A percentile compares a stretch with the other conserved stretches of the same genome.
Conservation (phyloP, 2,113 vertebrate genomes). For the Otis tarda region DNA sequence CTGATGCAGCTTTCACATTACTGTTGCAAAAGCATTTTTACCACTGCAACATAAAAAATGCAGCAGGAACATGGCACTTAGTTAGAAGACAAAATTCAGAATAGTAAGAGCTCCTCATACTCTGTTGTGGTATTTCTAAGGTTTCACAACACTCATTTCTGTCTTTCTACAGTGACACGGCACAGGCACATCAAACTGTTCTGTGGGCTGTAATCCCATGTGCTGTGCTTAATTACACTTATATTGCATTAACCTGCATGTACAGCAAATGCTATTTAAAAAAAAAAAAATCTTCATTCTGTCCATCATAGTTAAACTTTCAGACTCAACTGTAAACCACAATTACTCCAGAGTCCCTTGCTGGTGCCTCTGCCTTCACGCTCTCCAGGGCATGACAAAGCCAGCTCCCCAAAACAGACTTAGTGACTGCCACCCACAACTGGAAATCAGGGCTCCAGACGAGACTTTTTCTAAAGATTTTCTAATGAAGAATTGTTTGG, state of each 20-base stretch:
- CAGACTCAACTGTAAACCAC: background rate
- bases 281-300: background rate
- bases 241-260: background rate
- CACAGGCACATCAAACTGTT: background rate
- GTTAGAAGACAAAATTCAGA: background rate
- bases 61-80: background rate
- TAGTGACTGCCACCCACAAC: background rate
- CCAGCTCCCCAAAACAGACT: background rate
- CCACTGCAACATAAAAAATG: background rate
- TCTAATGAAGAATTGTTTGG: background rate
- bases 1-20: slow-evolving; percentile 23
- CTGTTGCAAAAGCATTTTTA: slow-evolving; percentile 28
- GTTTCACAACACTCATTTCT: background rate
- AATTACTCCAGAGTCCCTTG: background rate
- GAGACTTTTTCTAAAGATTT: background rate
- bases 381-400: background rate
- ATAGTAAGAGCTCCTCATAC: background rate
- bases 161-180: background rate
- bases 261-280: background rate
- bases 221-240: background rate
- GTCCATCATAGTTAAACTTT: background rate
- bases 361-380: background rate
- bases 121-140: background rate
- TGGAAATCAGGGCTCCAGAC: background rate
- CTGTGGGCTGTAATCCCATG: background rate